Base-by-base conservation (phyloP, 2,113 vertebrate species). In the Anoura caudifer region DNA sequence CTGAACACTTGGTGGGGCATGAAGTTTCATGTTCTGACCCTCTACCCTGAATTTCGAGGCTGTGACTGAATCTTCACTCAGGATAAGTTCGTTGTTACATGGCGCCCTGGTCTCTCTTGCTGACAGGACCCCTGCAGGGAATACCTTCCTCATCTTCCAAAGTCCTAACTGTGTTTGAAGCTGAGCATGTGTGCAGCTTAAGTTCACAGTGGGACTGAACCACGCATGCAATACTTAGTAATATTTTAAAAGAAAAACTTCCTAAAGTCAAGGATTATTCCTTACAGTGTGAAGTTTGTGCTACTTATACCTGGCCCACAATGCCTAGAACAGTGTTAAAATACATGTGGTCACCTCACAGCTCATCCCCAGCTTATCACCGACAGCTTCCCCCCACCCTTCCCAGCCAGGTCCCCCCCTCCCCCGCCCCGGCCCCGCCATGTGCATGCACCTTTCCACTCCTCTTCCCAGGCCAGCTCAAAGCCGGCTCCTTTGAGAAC, bases 1-100 rank as follows among this genome's bases (percentile, higher is more conserved):
- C 36, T 7, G 3, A 3, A 24, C 2, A 10, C 2, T 77, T 28
- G 0, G 1, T 2, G 5, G 22, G 15, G 17, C 14, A 63, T 31
- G 33, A 70, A 63, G 28, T 12, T 45, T 7, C 7, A 13, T 28
- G 10, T 14, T 38, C 10, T 61, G 67, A 54, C 10, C 36, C 65
- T 31, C 0, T 1, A 43, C 50, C 31, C 10, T 4, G 1, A 38
- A 54, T 19, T 19, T 38, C 41, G 50, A 36, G 28, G 28, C 69
- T 43, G 24, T 31, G 45, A 59, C 43, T 22, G 41, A 69, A 26
- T 82, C 24, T 33, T 70, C n/a, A 54, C 6, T 76, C 65, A 22
- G 10, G 17, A 14, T 13, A 24, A 26, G 7, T 76, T 83, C 36
- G 28, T 41, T 43, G 77, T 77, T 45, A 36, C 12, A 50, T 61